A percentile compares a stretch with the other conserved stretches of the same genome.
These are phyloP conservation scores for Camelus dromedarius DNA, from an alignment of 2,113 vertebrate species.

Conservation along the genomic window DNA sequence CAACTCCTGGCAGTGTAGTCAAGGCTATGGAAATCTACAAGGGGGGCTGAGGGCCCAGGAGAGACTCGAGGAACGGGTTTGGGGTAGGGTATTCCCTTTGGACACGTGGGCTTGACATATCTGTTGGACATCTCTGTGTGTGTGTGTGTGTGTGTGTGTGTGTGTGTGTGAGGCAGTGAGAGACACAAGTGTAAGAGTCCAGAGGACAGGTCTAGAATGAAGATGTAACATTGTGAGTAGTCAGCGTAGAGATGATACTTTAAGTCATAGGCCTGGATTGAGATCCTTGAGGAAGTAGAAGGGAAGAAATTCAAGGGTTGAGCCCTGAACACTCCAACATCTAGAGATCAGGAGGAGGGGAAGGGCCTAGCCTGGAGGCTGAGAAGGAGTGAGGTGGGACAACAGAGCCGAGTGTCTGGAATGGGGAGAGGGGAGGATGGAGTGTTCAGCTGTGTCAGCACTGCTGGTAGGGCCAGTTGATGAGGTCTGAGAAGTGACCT, in stretches of 20 bases:
- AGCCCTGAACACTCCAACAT: not conserved
- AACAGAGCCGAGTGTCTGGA: not conserved
- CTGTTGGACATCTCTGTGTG: not conserved
- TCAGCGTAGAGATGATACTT: not conserved
- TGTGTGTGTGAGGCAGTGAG: not conserved
- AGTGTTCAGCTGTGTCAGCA: fast-evolving
- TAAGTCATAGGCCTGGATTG: not conserved
- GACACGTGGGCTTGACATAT: not conserved
- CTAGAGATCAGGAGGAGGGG: not conserved
- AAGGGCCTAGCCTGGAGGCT: not conserved
- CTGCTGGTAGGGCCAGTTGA: not conserved
- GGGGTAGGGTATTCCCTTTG: not conserved
- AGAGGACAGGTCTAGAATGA: not conserved
- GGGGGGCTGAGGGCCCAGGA: not conserved
- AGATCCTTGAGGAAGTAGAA: not conserved
- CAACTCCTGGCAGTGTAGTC: fast-evolving
- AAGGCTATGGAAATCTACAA: not conserved
- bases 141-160: too few relatives aligned
- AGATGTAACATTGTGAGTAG: not conserved
- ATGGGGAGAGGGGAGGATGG: not conserved
- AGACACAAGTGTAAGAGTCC: not conserved
- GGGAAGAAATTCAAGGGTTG: not conserved
- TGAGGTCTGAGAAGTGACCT: not conserved
- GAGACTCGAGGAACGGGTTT: not conserved
- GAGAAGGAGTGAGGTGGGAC: not conserved